Base-by-base conservation (phyloP, 2,113 vertebrate genomes). In the Cacatua alba region DNA sequence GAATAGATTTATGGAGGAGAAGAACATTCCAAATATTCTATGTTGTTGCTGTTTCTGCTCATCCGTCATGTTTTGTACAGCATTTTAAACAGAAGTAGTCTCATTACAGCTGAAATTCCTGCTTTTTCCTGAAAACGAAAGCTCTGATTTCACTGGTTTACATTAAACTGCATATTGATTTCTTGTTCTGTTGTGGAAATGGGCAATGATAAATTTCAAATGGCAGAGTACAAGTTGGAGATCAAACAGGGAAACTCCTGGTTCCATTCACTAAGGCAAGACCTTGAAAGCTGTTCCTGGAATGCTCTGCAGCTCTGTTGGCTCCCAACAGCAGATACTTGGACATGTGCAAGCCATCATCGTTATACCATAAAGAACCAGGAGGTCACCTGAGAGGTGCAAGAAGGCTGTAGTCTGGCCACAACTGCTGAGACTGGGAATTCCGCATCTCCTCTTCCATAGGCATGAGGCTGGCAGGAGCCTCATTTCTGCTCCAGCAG, bases 391-490 rank as follows among this genome's bases (percentile, higher is more conserved):
- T 29, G 65, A 39, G 84, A 55, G 35, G 23, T 17, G 7, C 25
- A 65, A 43, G 26, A 78, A 63, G 44, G 44, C 13, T 69, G 24
- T 17, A 26, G 37, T 8, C 20, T 35, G 41, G 13, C 39, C 41
- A n/a, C 51, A 79, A 4, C 20, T 82, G 44, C 67, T 46, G 25
- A 49, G 31, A 31, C 0, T 26, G 39, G 51, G 35, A 84, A 80
- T 79, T 9, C 44, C 62, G 29, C 4, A 0, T 29, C 13, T 25
- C 4, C 2, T 51, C 18, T 39, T n/a, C 52, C 55, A 7, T 6
- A 14, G 51, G 31, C 21, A 14, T 53, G 31, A 44, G 15, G 35
- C 20, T 59, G 62, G n/a, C 31, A 65, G 39, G 35, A 35, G 8
- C 24, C 29, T 46, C 10, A 2, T 19, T 51, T 78, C 25, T 70